Evolutionary conservation across 53 echinoderm and acorn worm species (phyloP), one percentile per base, ranked within the genome.

Genomic region (Astropecten irregularis): DNA sequence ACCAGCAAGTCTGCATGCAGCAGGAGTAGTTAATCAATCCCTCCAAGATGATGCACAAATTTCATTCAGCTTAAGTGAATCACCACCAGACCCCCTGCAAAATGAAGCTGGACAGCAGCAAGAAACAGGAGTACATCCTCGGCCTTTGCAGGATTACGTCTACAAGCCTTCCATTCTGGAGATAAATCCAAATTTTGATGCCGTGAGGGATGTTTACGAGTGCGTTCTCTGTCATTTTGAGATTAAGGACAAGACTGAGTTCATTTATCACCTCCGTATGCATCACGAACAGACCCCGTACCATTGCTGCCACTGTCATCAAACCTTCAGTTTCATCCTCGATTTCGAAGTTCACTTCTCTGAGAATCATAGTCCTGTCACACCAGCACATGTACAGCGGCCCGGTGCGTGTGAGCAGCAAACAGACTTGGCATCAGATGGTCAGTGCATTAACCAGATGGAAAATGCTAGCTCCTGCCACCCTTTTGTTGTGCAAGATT

Each of bases 271-370:
- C n/a, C 40, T 76, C 16, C 76, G 76, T 40, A 57, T 58, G 26
- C 56, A 56, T 40, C 76, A 76, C 38, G 22, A 76, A 6, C 36
- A 36, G 18, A 40, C 56, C 5, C 76, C 76, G 4, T 76, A 76
- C 76, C 38, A 22, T 9, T 76, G 76, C 21, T 57, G 22, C 19
- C 38, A 57, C 38, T 76, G 76, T 32, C 56, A 36, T 40, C 23
- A 76, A 23, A 76, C 39, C n/a, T 57, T 58, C 18, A 25, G 39
- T 56, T 76, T 76, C 40, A 37, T 13, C 16, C 57, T 28, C 23
- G 76, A 76, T 57, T 38, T 76, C 22, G 57, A 79, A 29, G 62
- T 46, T 0, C 79, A 79, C 62, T 79, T 79, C 79, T 61, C 62
- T 15, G 9, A 62, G 79, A 7, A 44, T 33, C 61, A 79, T 21